Conservation (phyloP, 2,113 vertebrate species). For the Hydrochoerus hydrochaeris region DNA sequence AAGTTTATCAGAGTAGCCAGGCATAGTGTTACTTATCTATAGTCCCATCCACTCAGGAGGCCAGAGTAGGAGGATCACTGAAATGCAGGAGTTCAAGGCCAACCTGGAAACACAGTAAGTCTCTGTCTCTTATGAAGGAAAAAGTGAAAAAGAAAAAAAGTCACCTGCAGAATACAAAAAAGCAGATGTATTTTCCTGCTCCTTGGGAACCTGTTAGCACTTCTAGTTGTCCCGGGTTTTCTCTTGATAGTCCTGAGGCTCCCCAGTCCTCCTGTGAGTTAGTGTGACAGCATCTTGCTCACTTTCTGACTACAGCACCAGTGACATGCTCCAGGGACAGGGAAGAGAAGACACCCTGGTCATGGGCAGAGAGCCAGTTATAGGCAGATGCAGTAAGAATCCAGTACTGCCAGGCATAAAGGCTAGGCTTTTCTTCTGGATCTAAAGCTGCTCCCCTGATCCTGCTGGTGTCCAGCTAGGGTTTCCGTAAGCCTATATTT, state of each 20-base stretch:
- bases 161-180: background rate
- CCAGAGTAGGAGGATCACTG: background rate
- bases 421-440: background rate
- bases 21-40: background rate
- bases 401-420: too few species aligned
- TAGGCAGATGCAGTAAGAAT: background rate
- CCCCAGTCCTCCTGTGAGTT: too few species aligned
- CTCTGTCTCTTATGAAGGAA: background rate
- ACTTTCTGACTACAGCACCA: fast-evolving
- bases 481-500: background rate
- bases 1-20: background rate
- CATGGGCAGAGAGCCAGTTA: background rate
- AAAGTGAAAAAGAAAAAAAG: background rate
- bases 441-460: background rate
- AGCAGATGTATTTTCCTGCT: background rate
- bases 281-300: background rate
- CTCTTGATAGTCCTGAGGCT: background rate
- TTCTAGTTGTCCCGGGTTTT: background rate
- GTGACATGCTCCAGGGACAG: fast-evolving
- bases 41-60: background rate
- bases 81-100: background rate
- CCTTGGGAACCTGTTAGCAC: background rate
- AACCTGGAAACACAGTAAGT: background rate
- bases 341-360: fast-evolving
- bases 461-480: background rate